These are phyloP conservation scores for Okamejei kenojei DNA, from an alignment of 2,797 vertebrate species.

Conservation along the genomic window DNA sequence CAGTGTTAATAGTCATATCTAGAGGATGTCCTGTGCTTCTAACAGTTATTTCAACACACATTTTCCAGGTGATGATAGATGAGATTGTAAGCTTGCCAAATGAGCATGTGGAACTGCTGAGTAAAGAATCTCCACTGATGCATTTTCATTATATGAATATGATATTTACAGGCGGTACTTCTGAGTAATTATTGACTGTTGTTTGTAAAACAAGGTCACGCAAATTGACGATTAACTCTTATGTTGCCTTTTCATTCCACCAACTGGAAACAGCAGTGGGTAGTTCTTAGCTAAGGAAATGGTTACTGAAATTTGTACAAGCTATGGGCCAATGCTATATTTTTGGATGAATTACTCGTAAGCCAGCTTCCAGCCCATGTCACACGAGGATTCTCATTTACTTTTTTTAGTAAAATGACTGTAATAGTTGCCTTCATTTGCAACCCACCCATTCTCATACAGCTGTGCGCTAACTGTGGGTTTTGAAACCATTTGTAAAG, in stretches of 20 bases:
- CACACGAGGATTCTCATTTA: conserved; percentile 22
- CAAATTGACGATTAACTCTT: not conserved
- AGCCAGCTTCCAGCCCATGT: not conserved
- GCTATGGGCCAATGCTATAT: not conserved
- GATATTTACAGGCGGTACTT: not conserved
- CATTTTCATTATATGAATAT: conserved; percentile 33
- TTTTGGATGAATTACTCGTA: not conserved
- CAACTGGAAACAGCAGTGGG: conserved; percentile 36
- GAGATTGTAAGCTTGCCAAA: conserved; percentile 2
- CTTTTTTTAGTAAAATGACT: conserved; percentile 32
- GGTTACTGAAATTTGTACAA: conserved; percentile 26
- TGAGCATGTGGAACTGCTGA: conserved; percentile 33
- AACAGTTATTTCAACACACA: not conserved
- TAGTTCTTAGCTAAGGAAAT: conserved; percentile 20
- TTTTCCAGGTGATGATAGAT: conserved; percentile 10
- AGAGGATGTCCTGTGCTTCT: not conserved
- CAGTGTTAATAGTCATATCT: not conserved
- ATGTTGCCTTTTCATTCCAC: not conserved
- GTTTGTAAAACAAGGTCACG: conserved; percentile 28
- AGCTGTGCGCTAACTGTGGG: conserved; percentile 19
- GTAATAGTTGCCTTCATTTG: not conserved
- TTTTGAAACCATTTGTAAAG: conserved; percentile 13
- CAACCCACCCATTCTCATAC: conserved; percentile 35
- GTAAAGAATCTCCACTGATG: conserved; percentile 33
- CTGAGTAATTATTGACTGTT: conserved; percentile 18